A percentile compares a stretch with the other conserved stretches of the same genome.
These are phyloP conservation scores for Coregonus clupeaformis DNA, from an alignment of 2,113 vertebrate species.

Conservation along the genomic window DNA sequence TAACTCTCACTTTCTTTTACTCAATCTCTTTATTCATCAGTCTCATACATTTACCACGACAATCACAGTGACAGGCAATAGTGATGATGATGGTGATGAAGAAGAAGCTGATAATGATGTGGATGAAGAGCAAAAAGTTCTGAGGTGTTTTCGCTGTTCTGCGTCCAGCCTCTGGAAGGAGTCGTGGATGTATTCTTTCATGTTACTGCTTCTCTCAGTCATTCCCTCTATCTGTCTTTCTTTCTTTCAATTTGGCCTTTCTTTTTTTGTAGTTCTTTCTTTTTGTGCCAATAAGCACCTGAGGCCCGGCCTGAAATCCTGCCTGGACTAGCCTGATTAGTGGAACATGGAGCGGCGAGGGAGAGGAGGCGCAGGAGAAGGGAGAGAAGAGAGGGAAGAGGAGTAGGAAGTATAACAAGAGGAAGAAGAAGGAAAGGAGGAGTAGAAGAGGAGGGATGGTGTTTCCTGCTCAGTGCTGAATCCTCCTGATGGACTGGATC, in stretches of 20 bases:
- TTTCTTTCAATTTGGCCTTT: slow-evolving; percentile 47
- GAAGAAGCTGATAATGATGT: slow-evolving; percentile 42
- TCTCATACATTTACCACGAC: slow-evolving; percentile 67
- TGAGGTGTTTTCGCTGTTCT: neutral
- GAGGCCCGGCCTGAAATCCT: slow-evolving; percentile 38
- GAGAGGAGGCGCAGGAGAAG: neutral
- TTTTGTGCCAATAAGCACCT: slow-evolving; percentile 58
- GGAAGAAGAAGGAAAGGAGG: neutral
- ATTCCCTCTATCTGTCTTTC: slow-evolving; percentile 19
- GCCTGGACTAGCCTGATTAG: slow-evolving; percentile 42
- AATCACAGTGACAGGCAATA: slow-evolving; percentile 62
- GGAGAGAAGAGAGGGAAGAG: slow-evolving; percentile 6
- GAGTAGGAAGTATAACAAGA: slow-evolving; percentile 28
- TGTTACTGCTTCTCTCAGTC: slow-evolving; percentile 43
- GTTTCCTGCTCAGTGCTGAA: slow-evolving; percentile 84
- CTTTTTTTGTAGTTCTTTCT: slow-evolving; percentile 1
- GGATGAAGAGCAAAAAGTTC: slow-evolving; percentile 46
- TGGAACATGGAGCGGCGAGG: slow-evolving; percentile 34
- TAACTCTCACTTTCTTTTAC: slow-evolving; percentile 52
- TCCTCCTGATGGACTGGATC: slow-evolving; percentile 94
- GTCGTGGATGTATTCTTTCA: slow-evolving; percentile 21
- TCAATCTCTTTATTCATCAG: slow-evolving; percentile 72
- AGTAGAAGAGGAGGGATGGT: slow-evolving; percentile 49
- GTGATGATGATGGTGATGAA: slow-evolving; percentile 52
- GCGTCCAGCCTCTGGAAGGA: slow-evolving; percentile 33